Evolutionary conservation across 2,888 invertebrate species (phyloP).

Genomic region (Smittia sp.): DNA sequence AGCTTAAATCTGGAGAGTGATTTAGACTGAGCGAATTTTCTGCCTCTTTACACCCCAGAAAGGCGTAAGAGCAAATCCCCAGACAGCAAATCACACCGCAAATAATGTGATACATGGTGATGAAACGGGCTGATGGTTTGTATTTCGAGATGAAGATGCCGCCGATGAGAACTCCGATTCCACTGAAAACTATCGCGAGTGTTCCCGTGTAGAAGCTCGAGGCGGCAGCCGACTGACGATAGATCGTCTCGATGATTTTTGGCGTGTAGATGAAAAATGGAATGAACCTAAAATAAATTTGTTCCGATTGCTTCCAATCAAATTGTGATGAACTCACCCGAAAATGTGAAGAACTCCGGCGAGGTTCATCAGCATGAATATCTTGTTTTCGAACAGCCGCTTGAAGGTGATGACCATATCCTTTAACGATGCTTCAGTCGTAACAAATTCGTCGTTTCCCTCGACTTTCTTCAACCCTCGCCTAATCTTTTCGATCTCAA

Average conservation of each 20-base stretch:
- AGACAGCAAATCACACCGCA: slow-evolving; percentile 57
- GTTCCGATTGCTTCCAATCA: background rate
- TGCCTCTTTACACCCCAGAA: slow-evolving; percentile 57
- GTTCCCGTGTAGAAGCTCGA: slow-evolving; percentile 63
- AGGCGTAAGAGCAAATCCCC: slow-evolving; percentile 60
- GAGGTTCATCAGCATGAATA: slow-evolving; percentile 64
- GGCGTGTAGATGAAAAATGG: slow-evolving; percentile 65
- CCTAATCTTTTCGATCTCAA: slow-evolving; percentile 43
- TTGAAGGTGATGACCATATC: slow-evolving; percentile 59
- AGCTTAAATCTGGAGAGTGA: slow-evolving; percentile 47
- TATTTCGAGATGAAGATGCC: slow-evolving; percentile 60
- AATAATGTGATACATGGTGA: slow-evolving; percentile 33
- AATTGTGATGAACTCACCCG: slow-evolving; percentile 47
- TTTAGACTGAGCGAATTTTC: slow-evolving; percentile 49
- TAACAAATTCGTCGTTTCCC: background rate
- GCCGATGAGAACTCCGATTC: slow-evolving; percentile 58
- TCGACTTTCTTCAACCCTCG: slow-evolving; percentile 8
- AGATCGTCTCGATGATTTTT: slow-evolving; percentile 72
- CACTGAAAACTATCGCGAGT: slow-evolving; percentile 58
- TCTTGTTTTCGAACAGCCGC: slow-evolving; percentile 60
- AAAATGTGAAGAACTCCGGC: slow-evolving; percentile 64
- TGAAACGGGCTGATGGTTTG: slow-evolving; percentile 51
- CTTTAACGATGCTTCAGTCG: slow-evolving; percentile 20
- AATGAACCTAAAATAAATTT: slow-evolving; percentile 47
- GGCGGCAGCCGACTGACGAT: slow-evolving; percentile 62